Evolutionary conservation across 2,113 vertebrate genomes (phyloP), one percentile per base, ranked within the genome.

Genomic region (Cheirogaleus medius): DNA sequence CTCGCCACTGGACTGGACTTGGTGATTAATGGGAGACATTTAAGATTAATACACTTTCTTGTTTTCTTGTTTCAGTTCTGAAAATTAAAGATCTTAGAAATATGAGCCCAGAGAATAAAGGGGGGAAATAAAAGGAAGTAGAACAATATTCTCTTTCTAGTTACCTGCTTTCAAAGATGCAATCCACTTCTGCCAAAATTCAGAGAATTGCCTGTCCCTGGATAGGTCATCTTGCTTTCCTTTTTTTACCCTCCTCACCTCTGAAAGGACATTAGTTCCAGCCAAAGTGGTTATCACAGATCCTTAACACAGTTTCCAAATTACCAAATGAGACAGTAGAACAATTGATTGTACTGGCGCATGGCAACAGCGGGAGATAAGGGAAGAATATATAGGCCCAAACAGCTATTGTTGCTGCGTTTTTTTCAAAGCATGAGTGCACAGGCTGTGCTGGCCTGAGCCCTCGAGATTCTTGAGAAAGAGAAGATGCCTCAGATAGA

Each of bases 1-100:
- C 96, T 93, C 63, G 4, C 60, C 93, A 90, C 77, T 34, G 27
- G 91, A n/a, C 82, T 93, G 64, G 54, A 83, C 13, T 56, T 90
- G 94, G 90, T 69, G 96, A 92, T 69, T 95, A 92, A 87, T 78
- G 32, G 32, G 91, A 94, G 44, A 87, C 18, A 25, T 96, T 95
- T 93, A 84, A 80, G 7, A 87, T 93, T 80, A 74, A 97, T 66
- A 95, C 73, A 82, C 23, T 76, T 93, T 34, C 92, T 96, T 97
- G 86, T 90, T 76, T 93, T 34, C 92, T 96, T 97, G 82, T 90
- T 97, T 78, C 84, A 89, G 68, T 93, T 95, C 92, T 90, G 83
- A 94, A 97, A 97, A 97, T 92, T 94, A 91, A 97, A 90, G 39
- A 71, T 81, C 90, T 95, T 92, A 27, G 95, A 95, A 96, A 93